Evolutionary conservation across 2,797 vertebrate species (phyloP), one percentile per base, ranked within the genome.

Genomic region (Pseudocheirus occidentalis): DNA sequence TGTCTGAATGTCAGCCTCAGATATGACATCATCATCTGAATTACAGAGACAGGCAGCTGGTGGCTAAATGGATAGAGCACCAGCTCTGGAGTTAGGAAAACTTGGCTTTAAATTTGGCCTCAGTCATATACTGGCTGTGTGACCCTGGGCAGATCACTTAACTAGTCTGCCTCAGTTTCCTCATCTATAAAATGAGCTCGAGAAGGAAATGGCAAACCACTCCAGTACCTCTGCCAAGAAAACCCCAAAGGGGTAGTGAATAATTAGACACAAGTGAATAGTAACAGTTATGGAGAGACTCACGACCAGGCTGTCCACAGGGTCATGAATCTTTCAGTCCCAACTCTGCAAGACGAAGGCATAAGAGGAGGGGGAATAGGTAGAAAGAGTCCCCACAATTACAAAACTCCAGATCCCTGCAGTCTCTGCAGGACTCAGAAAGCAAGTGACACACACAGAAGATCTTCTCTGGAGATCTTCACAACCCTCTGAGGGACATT

Each of bases 391-490:
- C 34, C 31, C 62, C 34, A n/a, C 34, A n/a, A 66, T 66, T n/a
- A 66, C 62, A 66, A n/a, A 18, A n/a, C n/a, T 4, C 62, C 16
- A 73, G 14, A 73, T 21, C 34, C 62, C 5, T n/a, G 34, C n/a
- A 73, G 34, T 73, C 34, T 73, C 34, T 73, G 34, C 7, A 40
- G 34, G 34, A 73, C 34, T 73, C 62, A 73, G 62, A 73, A 73
- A 73, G 62, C 34, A n/a, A 66, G 14, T 16, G 13, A 66, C 62
- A 66, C 18, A 91, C 31, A 95, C n/a, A n/a, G n/a, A n/a, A 4
- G 28, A 95, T n/a, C 29, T 92, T 90, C 57, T 92, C 24, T 54
- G 59, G n/a, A n/a, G n/a, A 89, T 55, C 91, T 50, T 91, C n/a
- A 50, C 12, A 5, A 58, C 16, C 40, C 21, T 40, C 52, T 5